These are phyloP conservation scores for Drosophila burlai DNA, from an alignment of 1,140 invertebrate genomes.

Conservation along the genomic window DNA sequence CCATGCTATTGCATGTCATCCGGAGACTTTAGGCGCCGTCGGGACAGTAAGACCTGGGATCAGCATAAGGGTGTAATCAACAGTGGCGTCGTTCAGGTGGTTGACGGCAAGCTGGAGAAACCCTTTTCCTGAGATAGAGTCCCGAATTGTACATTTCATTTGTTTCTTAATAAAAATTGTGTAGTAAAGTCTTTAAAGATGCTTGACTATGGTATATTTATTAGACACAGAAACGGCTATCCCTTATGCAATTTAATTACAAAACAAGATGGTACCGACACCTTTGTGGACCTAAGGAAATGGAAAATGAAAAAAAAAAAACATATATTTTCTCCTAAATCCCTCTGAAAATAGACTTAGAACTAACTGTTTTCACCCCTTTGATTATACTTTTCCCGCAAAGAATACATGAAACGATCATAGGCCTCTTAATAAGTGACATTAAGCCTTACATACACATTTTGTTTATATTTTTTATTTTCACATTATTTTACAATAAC, in stretches of 20 bases:
- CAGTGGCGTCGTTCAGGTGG: conserved; percentile 53
- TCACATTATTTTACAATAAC: conserved; percentile 17
- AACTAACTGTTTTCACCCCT: too few species aligned
- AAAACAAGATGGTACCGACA: too few species aligned
- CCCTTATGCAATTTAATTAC: too few species aligned
- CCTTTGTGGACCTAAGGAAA: too few species aligned
- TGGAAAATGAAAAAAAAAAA: too few species aligned
- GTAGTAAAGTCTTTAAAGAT: too few species aligned
- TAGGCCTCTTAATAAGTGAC: not conserved
- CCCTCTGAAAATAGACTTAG: too few species aligned
- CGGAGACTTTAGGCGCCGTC: conserved; percentile 62
- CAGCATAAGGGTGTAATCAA: conserved; percentile 30
- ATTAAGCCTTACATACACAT: too few species aligned
- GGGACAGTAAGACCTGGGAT: conserved; percentile 44
- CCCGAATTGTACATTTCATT: not conserved
- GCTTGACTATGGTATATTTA: too few species aligned
- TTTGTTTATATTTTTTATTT: conserved; percentile 2
- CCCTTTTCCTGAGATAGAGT: conserved; percentile 64
- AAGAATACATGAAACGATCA: not conserved
- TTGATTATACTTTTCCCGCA: too few species aligned
- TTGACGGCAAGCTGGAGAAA: conserved; percentile 74
- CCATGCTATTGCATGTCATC: conserved; percentile 81
- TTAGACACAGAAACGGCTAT: too few species aligned
- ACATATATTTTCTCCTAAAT: too few species aligned
- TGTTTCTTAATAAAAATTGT: conserved; percentile 4